A percentile compares a stretch with the other conserved stretches of the same genome.
Conservation (phyloP, 2,797 vertebrate genomes). For the Pseudotriccus pelzelni region DNA sequence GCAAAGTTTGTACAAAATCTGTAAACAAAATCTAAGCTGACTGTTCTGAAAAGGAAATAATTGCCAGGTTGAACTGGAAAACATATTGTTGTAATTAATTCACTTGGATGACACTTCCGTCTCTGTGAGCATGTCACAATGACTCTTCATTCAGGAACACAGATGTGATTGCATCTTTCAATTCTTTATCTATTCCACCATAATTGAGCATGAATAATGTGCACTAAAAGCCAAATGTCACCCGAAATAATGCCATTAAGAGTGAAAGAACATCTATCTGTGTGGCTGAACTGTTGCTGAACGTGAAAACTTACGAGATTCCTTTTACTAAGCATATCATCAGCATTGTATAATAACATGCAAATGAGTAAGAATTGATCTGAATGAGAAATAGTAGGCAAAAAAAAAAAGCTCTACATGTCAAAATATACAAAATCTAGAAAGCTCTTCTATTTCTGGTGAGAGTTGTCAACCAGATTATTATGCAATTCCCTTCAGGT, state of each 20-base stretch:
- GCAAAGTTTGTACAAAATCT: not conserved
- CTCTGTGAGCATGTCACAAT: not conserved
- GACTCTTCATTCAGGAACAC: not conserved
- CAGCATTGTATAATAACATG: not conserved
- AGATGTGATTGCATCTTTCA: not conserved
- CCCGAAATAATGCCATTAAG: conserved; percentile 9
- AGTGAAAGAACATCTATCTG: not conserved
- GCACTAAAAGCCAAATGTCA: conserved; percentile 8
- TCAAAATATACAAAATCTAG: not conserved
- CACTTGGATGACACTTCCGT: not conserved
- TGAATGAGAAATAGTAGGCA: not conserved
- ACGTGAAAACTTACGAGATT: not conserved
- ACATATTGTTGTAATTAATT: conserved; percentile 9
- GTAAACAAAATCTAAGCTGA: conserved; percentile 3
- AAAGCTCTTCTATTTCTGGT: not conserved
- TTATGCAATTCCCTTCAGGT: not conserved
- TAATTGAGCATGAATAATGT: conserved; percentile 4
- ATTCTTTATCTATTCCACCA: not conserved
- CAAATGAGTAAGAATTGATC: not conserved
- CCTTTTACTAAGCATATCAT: not conserved
- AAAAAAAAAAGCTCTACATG: not conserved
- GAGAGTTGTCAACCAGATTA: not conserved
- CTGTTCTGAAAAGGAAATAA: conserved; percentile 13
- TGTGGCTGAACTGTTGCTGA: not conserved
- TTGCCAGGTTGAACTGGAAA: conserved; percentile 8